Base-by-base conservation (phyloP, 1,140 invertebrate species). In the Mizuhopecten yessoensis region DNA sequence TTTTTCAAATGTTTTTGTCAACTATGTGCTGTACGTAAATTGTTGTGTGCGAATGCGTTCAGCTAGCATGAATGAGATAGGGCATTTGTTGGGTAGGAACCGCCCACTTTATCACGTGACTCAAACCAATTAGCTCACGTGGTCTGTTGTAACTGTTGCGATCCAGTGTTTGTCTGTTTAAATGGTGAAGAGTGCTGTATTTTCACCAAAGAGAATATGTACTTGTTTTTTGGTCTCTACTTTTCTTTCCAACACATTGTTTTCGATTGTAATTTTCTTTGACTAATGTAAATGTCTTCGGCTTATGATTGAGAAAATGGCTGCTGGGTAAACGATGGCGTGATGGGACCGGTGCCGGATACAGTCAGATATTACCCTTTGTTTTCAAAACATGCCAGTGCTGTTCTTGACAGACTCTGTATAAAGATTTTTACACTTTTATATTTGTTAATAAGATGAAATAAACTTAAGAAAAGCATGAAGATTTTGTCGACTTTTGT, bases 381-480 rank as follows among this genome's bases (percentile, higher is more conserved):
- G 57, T 75, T 75, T 75, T 75, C 57, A n/a, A 75, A 75, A 75
- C 57, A 75, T 75, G 57, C 57, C 57, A 75, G 57, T 75, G 57
- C 17, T 75, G 57, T 75, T n/a, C n/a, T n/a, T n/a, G n/a, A 75
- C 57, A 75, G 57, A 29, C 2, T 75, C 57, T 75, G 57, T 75
- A 75, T 75, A 75, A 75, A 75, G 57, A 75, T 29, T 75, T 75
- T 75, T 75, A 75, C 57, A 75, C n/a, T 75, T 75, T 75, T 75
- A 75, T 75, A 75, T 29, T 75, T 75, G 57, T 75, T 75, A 75
- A 75, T 75, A 75, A 1, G 57, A 75, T n/a, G 15, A 75, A 45
- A 75, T 75, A 75, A 75, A 75, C 9, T 75, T 75, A 75, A 23
- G n/a, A 75, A 75, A 75, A 23, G 57, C 29, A 75, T 57, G 2